These are phyloP conservation scores for Cathartes aura DNA, from an alignment of 2,113 vertebrate genomes.

Conservation along the genomic window DNA sequence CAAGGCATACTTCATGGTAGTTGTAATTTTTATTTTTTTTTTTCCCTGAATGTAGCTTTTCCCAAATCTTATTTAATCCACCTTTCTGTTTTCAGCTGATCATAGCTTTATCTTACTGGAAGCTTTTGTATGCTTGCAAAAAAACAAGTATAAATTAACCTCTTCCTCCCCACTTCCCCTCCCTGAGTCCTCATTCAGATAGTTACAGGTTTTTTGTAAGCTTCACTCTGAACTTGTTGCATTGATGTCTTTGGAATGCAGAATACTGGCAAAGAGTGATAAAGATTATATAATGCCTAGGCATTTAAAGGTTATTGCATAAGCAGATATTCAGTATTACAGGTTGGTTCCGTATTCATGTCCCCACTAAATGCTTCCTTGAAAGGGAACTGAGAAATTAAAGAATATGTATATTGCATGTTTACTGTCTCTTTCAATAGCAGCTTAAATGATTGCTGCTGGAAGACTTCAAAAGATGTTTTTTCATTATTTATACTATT, in stretches of 20 bases:
- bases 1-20: background rate
- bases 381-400: background rate
- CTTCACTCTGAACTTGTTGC: background rate
- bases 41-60: background rate
- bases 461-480: background rate
- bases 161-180: background rate
- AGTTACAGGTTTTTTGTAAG: background rate
- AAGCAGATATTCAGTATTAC: background rate
- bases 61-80: background rate
- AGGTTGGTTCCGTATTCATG: background rate
- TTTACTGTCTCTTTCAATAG: background rate
- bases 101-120: background rate
- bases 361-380: background rate
- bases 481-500: background rate
- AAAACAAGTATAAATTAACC: background rate
- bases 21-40: background rate
- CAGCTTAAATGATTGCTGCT: background rate
- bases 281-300: background rate
- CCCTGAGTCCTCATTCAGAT: background rate
- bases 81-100: background rate
- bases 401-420: background rate
- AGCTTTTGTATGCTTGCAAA: background rate
- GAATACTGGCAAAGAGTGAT: background rate
- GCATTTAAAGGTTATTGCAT: background rate
- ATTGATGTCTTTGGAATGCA: background rate